Base-by-base conservation (phyloP, 2,797 vertebrate species). In the Phyllotis vaccarum region DNA sequence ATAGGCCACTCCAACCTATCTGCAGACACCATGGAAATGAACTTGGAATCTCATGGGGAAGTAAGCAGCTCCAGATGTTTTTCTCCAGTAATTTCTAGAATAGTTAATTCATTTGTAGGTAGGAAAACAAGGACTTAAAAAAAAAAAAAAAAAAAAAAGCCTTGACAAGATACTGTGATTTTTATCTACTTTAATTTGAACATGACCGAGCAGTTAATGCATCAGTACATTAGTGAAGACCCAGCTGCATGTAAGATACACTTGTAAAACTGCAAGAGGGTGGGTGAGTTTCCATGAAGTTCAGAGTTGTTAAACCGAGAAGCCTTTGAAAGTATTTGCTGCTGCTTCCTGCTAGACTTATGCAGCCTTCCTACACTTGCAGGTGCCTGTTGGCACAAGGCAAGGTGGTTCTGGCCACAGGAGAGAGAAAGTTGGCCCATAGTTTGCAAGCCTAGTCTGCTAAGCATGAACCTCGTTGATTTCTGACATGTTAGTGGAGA, bases 391-490 rank as follows among this genome's bases (percentile, higher is more conserved):
- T 80, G 95, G 86, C 94, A 89, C 90, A 93, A 58, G 88, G 62
- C 85, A 93, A 58, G 89, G 86, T 95, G 93, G 40, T 96, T 89
- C 93, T 90, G 88, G 49, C 86, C 85, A 54, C 93, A 89, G 68
- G 79, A 80, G 86, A 95, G 74, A 95, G 88, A 95, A 94, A 90
- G 43, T 46, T 74, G 43, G 56, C 88, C 96, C 90, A 76, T 98
- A 98, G 96, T 93, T 94, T 96, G 93, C 89, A 96, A n/a, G 95
- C 92, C 95, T 89, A 93, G 95, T 94, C 96, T 96, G 96, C 96
- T 97, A 94, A 97, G 96, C 97, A 97, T 97, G 97, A 96, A 58
- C 82, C 85, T 96, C 93, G 19, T 87, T 96, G 97, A 96, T 97
- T 97, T 97, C 97, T 97, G 95, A 88, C 87, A 80, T 96, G 60